Evolutionary conservation across 2,888 invertebrate genomes (phyloP), one percentile per base, ranked within the genome.

Genomic region (Oscheius sp.): DNA sequence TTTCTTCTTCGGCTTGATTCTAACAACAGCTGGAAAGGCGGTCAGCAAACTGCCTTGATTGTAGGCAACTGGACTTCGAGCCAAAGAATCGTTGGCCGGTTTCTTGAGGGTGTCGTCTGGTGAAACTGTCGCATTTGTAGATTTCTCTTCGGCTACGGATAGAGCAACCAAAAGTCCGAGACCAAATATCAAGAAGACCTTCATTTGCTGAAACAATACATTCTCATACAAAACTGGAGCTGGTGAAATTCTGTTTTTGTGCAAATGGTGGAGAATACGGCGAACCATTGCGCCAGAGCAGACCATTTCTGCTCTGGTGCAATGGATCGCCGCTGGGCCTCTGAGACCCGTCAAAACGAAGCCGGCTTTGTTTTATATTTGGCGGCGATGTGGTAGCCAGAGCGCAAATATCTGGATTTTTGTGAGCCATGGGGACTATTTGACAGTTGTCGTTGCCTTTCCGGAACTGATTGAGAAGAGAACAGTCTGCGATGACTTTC

Each of bases 41-140:
- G 70, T 55, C 2, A 75, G 32, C 11, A 75, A 48, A 13, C 65
- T 55, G 21, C 75, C 75, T 47, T 75, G 75, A 42, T 75, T 75
- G 51, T 75, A 75, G 37, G 75, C 70, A 7, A 75, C 65, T 47
- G 75, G 75, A 57, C 62, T 72, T n/a, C 65, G 71, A 47, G 13
- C 13, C 21, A 48, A 21, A 29, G 3, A 50, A 68, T 53, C 68
- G n/a, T 68, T 68, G 2, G 21, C 9, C 10, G 68, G 55, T 53
- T 68, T 55, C 32, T 53, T 68, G 1, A 53, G 13, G n/a, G 13
- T 55, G n/a, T 68, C 68, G 1, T 55, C 55, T 13, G 53, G n/a
- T 35, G 5, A 37, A 21, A 37, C 2, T 53, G 37, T 5, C 42
- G 42, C 42, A 7, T 42, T 42, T 42, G 3, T 42, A 7, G 7